Conservation (phyloP, 2,888 invertebrate species). For the Agrilus cyanescens region DNA sequence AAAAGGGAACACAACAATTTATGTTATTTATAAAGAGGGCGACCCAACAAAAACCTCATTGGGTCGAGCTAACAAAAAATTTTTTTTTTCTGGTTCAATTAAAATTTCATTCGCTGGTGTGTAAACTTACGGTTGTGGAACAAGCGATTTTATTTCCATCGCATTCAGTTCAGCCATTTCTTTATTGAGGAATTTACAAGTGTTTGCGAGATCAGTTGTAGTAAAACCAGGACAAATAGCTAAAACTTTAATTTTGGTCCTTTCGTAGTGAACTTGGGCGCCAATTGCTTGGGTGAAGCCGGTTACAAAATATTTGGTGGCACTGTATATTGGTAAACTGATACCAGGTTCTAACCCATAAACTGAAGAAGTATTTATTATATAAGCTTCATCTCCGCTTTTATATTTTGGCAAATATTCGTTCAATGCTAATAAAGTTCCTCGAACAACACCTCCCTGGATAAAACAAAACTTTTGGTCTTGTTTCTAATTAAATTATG, state of each 20-base stretch:
- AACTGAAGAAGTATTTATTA: slow-evolving; percentile 18
- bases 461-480: background rate
- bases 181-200: background rate
- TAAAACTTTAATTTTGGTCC: slow-evolving; percentile 10
- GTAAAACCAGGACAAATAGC: slow-evolving; percentile 14
- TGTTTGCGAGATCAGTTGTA: slow-evolving; percentile 5
- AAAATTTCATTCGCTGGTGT: too few species aligned
- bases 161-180: too few species aligned
- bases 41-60: too few species aligned
- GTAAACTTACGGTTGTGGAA: too few species aligned
- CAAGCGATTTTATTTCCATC: too few species aligned
- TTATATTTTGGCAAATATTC: slow-evolving; percentile 19
- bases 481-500: background rate
- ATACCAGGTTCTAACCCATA: slow-evolving; percentile 11
- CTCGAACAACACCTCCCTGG: slow-evolving; percentile 14
- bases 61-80: too few species aligned
- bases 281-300: slow-evolving; percentile 12
- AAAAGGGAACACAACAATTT: too few species aligned
- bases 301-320: slow-evolving; percentile 8
- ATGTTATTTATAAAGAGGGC: too few species aligned
- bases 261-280: slow-evolving; percentile 4
- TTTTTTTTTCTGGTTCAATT: too few species aligned
- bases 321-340: slow-evolving; percentile 6
- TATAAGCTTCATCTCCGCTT: slow-evolving; percentile 15
- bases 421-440: slow-evolving; percentile 15